Conservation (phyloP, 2,797 vertebrate genomes). For the Lerista edwardsae region DNA sequence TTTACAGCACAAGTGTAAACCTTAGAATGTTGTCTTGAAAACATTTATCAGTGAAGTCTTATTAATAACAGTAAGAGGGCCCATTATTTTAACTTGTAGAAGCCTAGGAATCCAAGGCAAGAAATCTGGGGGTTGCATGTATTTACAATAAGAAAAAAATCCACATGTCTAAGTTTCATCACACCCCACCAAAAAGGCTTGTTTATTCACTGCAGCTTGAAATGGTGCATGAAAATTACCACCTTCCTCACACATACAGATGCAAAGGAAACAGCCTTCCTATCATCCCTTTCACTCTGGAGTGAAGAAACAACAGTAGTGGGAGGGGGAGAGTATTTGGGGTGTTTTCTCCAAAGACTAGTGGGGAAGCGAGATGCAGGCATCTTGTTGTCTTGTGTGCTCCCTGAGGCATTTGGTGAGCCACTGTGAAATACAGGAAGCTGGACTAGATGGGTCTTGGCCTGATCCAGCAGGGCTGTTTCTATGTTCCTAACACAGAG, state of each 20-base stretch:
- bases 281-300: neutral
- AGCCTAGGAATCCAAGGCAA: no score
- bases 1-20: neutral
- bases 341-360: neutral
- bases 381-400: no score
- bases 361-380: no score
- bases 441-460: no score
- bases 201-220: neutral
- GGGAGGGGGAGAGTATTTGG: neutral
- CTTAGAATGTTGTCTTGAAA: neutral
- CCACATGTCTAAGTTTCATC: neutral
- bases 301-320: neutral
- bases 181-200: neutral
- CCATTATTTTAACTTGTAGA: neutral
- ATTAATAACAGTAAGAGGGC: no score
- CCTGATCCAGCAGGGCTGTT: no score
- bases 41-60: no score
- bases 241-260: no score
- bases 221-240: neutral
- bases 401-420: no score
- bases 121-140: neutral
- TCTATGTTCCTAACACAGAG: no score
- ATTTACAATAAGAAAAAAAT: neutral
- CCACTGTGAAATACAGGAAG: no score
- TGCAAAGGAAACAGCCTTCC: neutral